Evolutionary conservation across 1,140 invertebrate species (phyloP), one percentile per base, ranked within the genome.

Genomic region (Hypsibius dujardini): DNA sequence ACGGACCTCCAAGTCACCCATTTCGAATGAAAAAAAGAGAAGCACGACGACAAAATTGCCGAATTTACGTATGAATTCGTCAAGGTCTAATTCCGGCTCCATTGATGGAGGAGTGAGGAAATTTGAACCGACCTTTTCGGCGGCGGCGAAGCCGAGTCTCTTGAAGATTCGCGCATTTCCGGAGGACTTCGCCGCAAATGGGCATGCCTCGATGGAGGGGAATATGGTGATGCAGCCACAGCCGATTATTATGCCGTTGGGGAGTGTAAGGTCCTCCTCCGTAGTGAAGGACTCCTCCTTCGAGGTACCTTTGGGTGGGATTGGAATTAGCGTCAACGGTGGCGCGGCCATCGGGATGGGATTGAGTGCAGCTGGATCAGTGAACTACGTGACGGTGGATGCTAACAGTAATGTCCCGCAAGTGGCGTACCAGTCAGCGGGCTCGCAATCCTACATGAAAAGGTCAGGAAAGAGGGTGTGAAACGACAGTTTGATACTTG

Each of bases 341-440:
- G 7, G 50, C 50, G n/a, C 7, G 50, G 62, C 12, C 3, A 67
- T 42, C 12, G 62, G 62, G 45, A 45, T 42, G 62, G 42, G 3
- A 15, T 3, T 12, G 12, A 45, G 3, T 7, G 62, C 12, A 3
- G 62, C 62, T 45, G 62, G 62, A 7, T 15, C 12, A 7, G 42
- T 67, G 42, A 67, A 67, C 42, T 67, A 67, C 42, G 45, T 67
- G 3, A 67, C 62, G 62, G 62, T 67, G 62, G 62, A 67, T 15
- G 62, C 62, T 42, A 67, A 67, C 42, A 45, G 12, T 12, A 12
- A 12, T 12, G 3, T 67, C 12, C 3, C 62, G 62, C 62, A 67
- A 15, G 62, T 45, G 62, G 12, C 62, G 62, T 15, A 67, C 62
- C 62, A 12, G 42, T 67, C 62, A 7, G 12, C 62, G 62, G 28